phyloP scores from a whole-genome alignment of 2,888 invertebrate genomes.

The Nemoura dubitans region DNA sequence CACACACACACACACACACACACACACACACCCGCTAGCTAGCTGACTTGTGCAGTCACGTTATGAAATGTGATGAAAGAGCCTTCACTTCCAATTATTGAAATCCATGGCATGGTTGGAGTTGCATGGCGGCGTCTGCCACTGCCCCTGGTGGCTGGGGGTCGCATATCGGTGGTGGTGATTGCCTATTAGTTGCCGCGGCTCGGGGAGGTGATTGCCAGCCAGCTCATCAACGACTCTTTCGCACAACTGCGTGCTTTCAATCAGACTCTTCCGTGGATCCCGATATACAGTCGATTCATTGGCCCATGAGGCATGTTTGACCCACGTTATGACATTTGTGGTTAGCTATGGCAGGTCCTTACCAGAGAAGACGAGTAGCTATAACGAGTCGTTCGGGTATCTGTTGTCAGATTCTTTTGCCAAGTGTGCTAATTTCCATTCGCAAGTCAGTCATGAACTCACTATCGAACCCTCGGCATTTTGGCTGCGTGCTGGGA shows the following conservation, averaged over 20 bases:
- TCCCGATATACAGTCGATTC: neutral
- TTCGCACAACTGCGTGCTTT: neutral
- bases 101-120: neutral
- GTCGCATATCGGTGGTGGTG: neutral
- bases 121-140: neutral
- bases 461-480: too few relatives aligned
- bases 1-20: too few relatives aligned
- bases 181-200: neutral
- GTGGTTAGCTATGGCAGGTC: too few relatives aligned
- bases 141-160: neutral
- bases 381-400: too few relatives aligned
- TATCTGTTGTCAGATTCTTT: too few relatives aligned
- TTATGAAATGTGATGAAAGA: conserved; percentile 14
- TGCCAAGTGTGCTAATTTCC: too few relatives aligned
- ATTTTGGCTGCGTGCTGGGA: too few relatives aligned
- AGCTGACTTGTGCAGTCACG: neutral
- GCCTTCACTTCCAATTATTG: conserved; percentile 27
- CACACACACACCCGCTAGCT: neutral
- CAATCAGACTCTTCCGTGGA: neutral
- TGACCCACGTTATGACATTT: neutral
- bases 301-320: neutral
- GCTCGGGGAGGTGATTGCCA: neutral
- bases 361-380: too few relatives aligned
- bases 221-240: neutral
- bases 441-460: too few relatives aligned